A percentile compares a stretch with the other conserved stretches of the same genome.
These are phyloP conservation scores for Ectropis crepuscularia DNA, from an alignment of 2,888 invertebrate genomes.

Conservation along the genomic window DNA sequence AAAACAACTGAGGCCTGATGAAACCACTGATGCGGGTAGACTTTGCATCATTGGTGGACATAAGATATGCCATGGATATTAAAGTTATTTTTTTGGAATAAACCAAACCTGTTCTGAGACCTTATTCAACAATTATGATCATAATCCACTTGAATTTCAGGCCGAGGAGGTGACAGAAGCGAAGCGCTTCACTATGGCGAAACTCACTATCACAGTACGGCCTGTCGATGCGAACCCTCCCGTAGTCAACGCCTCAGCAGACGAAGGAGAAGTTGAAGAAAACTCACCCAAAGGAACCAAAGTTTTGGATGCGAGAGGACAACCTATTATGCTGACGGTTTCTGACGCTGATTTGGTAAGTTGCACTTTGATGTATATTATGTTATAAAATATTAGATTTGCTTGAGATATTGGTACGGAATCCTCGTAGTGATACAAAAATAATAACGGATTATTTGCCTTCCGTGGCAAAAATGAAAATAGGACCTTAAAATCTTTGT, in stretches of 20 bases:
- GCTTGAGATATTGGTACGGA: background rate
- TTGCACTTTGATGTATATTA: conserved; percentile 27
- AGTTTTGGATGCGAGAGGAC: conserved; percentile 87
- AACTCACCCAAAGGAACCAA: conserved; percentile 94
- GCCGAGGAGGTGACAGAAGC: conserved; percentile 93
- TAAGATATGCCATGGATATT: too few relatives aligned
- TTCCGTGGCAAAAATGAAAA: too few relatives aligned
- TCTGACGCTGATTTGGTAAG: conserved; percentile 94
- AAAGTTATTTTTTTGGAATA: too few relatives aligned
- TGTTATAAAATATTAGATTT: background rate
- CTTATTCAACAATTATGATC: conserved; percentile 9
- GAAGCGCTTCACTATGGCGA: conserved; percentile 92
- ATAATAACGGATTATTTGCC: too few relatives aligned
- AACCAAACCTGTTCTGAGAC: background rate
- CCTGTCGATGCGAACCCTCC: conserved; percentile 95
- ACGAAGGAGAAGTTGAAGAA: conserved; percentile 92
- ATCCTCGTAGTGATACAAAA: too few relatives aligned
- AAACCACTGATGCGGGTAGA: too few relatives aligned
- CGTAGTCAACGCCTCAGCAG: conserved; percentile 88
- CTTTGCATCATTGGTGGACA: too few relatives aligned
- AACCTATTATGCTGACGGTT: conserved; percentile 90
- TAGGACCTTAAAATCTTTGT: too few relatives aligned
- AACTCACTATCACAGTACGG: conserved; percentile 91
- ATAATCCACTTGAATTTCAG: conserved; percentile 61
- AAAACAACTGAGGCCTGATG: too few relatives aligned